Percentiles rank a stretch among this genome's conserved stretches.
Evolutionary conservation across 2,113 vertebrate genomes (phyloP).

Genomic region (Amblyopsis rosae): DNA sequence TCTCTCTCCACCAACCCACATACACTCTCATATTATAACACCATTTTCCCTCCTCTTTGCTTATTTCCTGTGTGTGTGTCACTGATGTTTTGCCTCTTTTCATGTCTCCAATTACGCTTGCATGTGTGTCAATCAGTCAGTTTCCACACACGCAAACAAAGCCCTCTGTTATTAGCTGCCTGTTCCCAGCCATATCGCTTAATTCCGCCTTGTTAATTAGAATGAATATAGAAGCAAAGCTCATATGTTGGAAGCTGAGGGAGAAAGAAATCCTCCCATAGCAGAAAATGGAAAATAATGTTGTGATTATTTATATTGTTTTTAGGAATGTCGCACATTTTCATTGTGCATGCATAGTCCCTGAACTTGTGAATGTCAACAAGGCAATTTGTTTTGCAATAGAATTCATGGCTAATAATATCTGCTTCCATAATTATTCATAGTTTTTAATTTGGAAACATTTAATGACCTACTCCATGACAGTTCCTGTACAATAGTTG

Average conservation of each 20-base stretch:
- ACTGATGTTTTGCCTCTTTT: slow-evolving; percentile 35
- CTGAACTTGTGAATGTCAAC: neutral
- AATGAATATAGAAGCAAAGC: no score
- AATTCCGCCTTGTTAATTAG: no score
- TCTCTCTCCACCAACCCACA: slow-evolving; percentile 48
- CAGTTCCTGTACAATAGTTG: neutral
- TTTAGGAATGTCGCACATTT: neutral
- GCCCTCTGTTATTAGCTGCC: no score
- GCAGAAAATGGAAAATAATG: no score
- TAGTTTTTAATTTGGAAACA: no score
- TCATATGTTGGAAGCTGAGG: no score
- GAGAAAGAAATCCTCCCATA: no score
- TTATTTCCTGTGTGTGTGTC: slow-evolving; percentile 22
- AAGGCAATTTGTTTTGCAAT: neutral
- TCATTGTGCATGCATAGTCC: neutral
- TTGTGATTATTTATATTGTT: no score
- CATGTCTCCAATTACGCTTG: slow-evolving; percentile 7
- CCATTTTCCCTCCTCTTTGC: neutral
- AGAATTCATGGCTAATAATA: neutral
- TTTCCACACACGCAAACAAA: no score
- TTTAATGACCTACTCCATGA: neutral
- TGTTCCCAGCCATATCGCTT: no score
- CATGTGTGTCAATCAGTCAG: no score
- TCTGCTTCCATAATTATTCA: neutral
- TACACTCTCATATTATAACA: slow-evolving; percentile 39